phyloP scores from a whole-genome alignment of 37 sponge, comb jelly and placozoan species.

The Aphrocallistes beatrix region DNA sequence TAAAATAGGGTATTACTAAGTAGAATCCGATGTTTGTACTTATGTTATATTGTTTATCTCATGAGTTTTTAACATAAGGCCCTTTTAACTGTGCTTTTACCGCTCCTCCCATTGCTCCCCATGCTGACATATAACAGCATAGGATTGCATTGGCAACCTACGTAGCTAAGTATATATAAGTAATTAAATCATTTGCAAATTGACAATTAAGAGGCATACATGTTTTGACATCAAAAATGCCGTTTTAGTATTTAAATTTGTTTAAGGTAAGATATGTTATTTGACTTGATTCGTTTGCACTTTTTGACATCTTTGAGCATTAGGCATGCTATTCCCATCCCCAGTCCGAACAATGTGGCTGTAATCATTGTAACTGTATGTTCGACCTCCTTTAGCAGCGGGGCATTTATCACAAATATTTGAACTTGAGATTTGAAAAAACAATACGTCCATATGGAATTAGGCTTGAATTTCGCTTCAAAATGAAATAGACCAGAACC shows the following conservation, averaged over 20 bases:
- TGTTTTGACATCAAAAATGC: too few species aligned
- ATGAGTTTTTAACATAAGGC: too few species aligned
- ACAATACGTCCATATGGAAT: background rate
- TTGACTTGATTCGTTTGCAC: background rate
- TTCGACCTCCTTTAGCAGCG: background rate
- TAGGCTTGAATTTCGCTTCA: background rate
- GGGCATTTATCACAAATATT: background rate
- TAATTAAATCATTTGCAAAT: too few species aligned
- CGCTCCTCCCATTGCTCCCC: too few species aligned
- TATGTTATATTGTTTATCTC: too few species aligned
- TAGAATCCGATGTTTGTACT: too few species aligned
- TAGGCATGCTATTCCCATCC: background rate
- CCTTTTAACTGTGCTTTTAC: too few species aligned
- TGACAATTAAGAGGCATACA: too few species aligned
- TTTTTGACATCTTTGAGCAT: constrained; percentile 2
- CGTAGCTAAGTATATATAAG: too few species aligned
- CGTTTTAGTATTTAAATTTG: background rate
- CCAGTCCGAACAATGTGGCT: background rate
- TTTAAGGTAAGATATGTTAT: background rate
- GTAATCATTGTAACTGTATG: background rate
- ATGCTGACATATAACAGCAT: too few species aligned
- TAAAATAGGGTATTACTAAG: too few species aligned
- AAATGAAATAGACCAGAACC: background rate
- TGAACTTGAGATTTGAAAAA: background rate
- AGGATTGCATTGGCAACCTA: too few species aligned